These are phyloP conservation scores for Daptonema setosum DNA, from an alignment of 2,888 invertebrate species.

Conservation along the genomic window DNA sequence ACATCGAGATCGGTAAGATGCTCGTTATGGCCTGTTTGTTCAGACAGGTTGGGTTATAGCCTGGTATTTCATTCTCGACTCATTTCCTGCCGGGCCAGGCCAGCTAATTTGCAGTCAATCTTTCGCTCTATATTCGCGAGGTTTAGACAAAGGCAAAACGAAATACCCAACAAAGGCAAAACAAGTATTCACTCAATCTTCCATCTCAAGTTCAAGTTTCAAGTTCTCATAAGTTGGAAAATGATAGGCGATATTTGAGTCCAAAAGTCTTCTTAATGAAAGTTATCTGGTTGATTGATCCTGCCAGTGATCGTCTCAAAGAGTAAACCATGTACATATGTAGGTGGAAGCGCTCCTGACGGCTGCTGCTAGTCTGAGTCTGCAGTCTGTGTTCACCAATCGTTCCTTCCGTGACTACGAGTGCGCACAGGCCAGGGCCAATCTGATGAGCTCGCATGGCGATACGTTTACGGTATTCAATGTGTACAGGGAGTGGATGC, in stretches of 20 bases:
- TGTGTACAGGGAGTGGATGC: conserved; percentile 36
- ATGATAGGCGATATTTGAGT: no score
- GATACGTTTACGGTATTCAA: conserved; percentile 75
- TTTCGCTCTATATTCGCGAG: not conserved
- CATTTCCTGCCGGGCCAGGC: no score
- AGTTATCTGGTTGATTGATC: no score
- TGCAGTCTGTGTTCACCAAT: conserved; percentile 76
- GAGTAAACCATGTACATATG: no score
- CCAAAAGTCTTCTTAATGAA: no score
- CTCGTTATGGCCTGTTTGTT: conserved; percentile 71
- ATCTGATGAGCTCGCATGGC: conserved; percentile 75
- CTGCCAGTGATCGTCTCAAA: no score
- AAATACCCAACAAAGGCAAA: no score
- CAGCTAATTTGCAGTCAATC: no score
- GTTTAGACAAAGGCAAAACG: not conserved
- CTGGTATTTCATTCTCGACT: no score
- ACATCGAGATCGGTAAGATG: conserved; percentile 84
- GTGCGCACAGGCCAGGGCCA: conserved; percentile 20
- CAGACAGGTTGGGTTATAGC: conserved; percentile 33
- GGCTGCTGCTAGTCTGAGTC: conserved; percentile 68
- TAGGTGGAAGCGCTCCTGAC: conserved; percentile 46
- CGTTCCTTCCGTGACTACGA: conserved; percentile 62
- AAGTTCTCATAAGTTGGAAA: no score
- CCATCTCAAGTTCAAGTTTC: no score
- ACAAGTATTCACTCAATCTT: not conserved